Evolutionary conservation across 2,888 invertebrate species (phyloP).

Genomic region (Microplitis deprimator): DNA sequence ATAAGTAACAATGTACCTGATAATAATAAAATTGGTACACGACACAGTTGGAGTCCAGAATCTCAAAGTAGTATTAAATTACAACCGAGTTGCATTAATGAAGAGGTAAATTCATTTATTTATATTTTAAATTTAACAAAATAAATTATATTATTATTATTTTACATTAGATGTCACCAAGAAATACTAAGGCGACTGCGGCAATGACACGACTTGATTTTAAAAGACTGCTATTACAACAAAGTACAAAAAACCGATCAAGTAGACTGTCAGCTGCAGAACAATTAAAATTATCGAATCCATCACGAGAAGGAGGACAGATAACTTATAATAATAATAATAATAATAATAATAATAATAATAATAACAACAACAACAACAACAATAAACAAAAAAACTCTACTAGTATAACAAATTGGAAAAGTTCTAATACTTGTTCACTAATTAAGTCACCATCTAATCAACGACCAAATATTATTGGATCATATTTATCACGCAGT

Average conservation of each 20-base stretch:
- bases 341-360: conserved; percentile 65
- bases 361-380: conserved; percentile 60
- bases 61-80: conserved; percentile 60
- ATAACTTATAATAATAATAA: conserved; percentile 42
- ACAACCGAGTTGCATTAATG: conserved; percentile 16
- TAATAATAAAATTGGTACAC: conserved; percentile 66
- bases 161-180: conserved; percentile 56
- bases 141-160: conserved; percentile 20
- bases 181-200: conserved; percentile 71
- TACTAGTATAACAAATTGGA: neutral
- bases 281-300: conserved; percentile 79
- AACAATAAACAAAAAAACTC: conserved; percentile 44
- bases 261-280: conserved; percentile 84
- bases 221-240: conserved; percentile 84
- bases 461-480: conserved; percentile 29
- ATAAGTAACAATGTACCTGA: conserved; percentile 3
- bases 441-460: neutral
- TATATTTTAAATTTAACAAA: conserved; percentile 17
- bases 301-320: conserved; percentile 62
- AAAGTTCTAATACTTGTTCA: neutral
- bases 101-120: conserved; percentile 12
- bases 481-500: neutral
- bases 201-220: conserved; percentile 86
- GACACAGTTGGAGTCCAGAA: conserved; percentile 79
- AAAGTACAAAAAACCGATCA: conserved; percentile 79